A percentile compares a stretch with the other conserved stretches of the same genome.
These are phyloP conservation scores for Lomographa bimaculata DNA, from an alignment of 2,888 invertebrate genomes.

Conservation along the genomic window DNA sequence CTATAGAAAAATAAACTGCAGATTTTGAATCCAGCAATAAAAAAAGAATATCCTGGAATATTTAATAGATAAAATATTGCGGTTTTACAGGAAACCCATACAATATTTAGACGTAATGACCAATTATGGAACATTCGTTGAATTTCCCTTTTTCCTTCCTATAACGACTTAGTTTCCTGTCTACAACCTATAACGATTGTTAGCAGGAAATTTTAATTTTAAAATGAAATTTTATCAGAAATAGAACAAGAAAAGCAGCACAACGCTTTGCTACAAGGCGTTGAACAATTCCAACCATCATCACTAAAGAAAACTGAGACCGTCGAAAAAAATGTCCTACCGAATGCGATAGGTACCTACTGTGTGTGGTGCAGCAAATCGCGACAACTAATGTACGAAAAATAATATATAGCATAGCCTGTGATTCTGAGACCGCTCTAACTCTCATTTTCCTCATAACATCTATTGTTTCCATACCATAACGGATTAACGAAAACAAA, in stretches of 20 bases:
- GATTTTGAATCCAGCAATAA: no score
- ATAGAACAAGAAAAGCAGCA: constrained; percentile 89
- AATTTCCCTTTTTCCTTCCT: no score
- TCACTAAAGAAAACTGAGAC: constrained; percentile 91
- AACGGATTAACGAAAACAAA: constrained; percentile 11
- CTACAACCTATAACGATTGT: no score
- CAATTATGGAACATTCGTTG: no score
- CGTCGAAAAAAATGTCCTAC: constrained; percentile 91
- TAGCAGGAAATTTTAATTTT: no score
- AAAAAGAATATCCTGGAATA: no score
- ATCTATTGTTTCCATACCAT: constrained; percentile 1
- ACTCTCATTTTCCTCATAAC: constrained; percentile 33
- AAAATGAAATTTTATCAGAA: constrained; percentile 77
- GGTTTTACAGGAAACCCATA: no score
- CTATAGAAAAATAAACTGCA: no score
- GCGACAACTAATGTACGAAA: constrained; percentile 28
- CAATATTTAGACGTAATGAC: no score
- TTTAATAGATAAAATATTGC: no score
- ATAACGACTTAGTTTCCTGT: no score
- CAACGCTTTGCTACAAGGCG: constrained; percentile 89
- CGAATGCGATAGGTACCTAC: constrained; percentile 94
- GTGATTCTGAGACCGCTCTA: constrained; percentile 37
- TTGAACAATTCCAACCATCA: constrained; percentile 90
- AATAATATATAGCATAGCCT: constrained; percentile 28
- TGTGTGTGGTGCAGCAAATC: no score